Conservation (phyloP, 2,113 vertebrate genomes). For the Macheiramphus alcinus region DNA sequence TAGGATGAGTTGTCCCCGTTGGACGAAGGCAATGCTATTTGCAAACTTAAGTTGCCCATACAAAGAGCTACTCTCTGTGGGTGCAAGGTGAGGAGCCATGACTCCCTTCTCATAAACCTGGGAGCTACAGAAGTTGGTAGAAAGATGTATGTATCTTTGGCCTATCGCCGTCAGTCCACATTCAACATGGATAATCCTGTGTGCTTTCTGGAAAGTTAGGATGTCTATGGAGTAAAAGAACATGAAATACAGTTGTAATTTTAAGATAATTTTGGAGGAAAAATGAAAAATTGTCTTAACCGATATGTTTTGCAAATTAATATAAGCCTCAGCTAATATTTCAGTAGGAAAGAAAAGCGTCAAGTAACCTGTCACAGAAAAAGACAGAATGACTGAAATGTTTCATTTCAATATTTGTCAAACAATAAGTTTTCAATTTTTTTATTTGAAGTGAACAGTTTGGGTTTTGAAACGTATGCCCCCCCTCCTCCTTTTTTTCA, state of each 20-base stretch:
- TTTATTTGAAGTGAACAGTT: background rate
- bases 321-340: background rate
- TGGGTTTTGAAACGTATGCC: background rate
- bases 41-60: background rate
- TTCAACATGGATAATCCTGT: background rate
- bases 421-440: background rate
- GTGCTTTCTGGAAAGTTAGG: background rate
- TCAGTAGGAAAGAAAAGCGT: background rate
- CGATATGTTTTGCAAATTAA: background rate
- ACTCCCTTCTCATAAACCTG: background rate
- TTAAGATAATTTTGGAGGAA: background rate
- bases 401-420: constrained; percentile 1
- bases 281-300: background rate
- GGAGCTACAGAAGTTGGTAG: background rate
- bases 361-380: background rate
- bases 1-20: background rate
- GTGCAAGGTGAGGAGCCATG: background rate
- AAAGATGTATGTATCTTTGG: background rate
- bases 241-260: background rate
- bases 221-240: background rate
- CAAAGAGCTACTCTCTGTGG: background rate
- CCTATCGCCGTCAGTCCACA: accelerated
- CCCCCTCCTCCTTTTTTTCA: background rate
- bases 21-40: background rate
- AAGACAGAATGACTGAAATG: background rate